Percentiles rank a stretch among this genome's conserved stretches.
Conservation (phyloP, 2,113 vertebrate species). For the Ictalurus furcatus region DNA sequence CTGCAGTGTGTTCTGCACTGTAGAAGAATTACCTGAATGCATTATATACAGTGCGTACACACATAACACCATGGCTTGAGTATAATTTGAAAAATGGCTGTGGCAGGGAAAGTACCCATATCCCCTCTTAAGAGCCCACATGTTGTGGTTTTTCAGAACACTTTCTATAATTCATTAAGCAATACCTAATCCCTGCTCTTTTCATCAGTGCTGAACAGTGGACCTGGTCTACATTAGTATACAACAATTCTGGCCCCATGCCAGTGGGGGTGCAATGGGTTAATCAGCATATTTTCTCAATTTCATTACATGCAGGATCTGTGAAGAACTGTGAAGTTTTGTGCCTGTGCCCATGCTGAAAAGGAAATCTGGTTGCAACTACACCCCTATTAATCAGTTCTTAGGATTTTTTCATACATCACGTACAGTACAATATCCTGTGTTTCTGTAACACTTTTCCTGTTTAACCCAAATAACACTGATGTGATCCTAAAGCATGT, state of each 20-base stretch:
- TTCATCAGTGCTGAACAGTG: constrained; percentile 31
- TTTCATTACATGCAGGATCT: constrained; percentile 8
- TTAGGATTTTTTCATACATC: background rate
- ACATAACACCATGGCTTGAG: background rate
- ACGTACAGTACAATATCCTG: constrained; percentile 14
- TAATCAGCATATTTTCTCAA: constrained; percentile 44
- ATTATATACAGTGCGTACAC: background rate
- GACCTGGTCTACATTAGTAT: constrained; percentile 4
- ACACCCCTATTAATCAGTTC: constrained; percentile 14
- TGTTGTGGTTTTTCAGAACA: constrained; percentile 24
- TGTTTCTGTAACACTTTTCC: constrained; percentile 19
- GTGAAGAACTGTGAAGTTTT: background rate
- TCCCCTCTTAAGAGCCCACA: constrained; percentile 44
- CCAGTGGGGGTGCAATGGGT: constrained; percentile 26
- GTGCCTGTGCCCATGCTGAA: background rate
- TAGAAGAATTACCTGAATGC: background rate
- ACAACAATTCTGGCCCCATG: constrained; percentile 33
- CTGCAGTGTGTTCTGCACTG: background rate
- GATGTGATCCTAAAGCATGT: constrained; percentile 49
- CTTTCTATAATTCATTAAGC: constrained; percentile 42
- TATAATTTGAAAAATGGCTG: constrained; percentile 32
- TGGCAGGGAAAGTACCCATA: constrained; percentile 21
- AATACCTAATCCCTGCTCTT: constrained; percentile 36
- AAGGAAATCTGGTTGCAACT: constrained; percentile 18
- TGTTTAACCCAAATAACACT: constrained; percentile 16